Percentiles rank a stretch among this genome's conserved stretches.
Conservation (phyloP, 2,888 invertebrate species). For the Troglohyphantes excavatus region DNA sequence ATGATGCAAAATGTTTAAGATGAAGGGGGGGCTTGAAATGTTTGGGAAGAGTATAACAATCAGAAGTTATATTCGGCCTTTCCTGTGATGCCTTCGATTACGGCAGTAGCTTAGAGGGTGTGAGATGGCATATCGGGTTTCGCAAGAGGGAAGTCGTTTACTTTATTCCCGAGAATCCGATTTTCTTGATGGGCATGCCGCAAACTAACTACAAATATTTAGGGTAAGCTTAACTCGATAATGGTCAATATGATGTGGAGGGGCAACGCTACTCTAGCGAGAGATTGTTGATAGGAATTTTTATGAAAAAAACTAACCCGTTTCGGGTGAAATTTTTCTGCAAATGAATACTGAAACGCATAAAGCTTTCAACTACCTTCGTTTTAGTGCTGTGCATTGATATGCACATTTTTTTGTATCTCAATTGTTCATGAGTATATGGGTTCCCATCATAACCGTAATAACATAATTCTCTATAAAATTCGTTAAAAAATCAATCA, state of each 20-base stretch:
- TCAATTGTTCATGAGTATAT: too few relatives aligned
- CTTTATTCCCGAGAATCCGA: background rate
- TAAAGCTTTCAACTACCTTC: too few relatives aligned
- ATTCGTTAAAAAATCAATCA: too few relatives aligned
- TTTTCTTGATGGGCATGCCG: background rate
- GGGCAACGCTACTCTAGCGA: too few relatives aligned
- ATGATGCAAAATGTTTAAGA: background rate
- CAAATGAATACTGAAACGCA: too few relatives aligned
- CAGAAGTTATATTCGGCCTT: background rate
- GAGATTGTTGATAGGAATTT: too few relatives aligned
- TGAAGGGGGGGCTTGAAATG: background rate
- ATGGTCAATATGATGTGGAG: background rate
- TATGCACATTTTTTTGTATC: too few relatives aligned
- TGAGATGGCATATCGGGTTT: background rate
- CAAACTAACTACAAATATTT: background rate
- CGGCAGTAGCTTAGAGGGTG: background rate
- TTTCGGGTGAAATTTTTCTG: too few relatives aligned
- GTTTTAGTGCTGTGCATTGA: too few relatives aligned
- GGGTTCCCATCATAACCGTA: too few relatives aligned
- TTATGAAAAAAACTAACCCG: too few relatives aligned
- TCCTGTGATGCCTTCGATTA: background rate
- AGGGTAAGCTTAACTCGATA: background rate
- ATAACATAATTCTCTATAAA: too few relatives aligned
- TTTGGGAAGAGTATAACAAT: background rate
- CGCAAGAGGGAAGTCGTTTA: background rate